Conservation (phyloP, 2,113 vertebrate genomes). For the Daboia siamensis region DNA sequence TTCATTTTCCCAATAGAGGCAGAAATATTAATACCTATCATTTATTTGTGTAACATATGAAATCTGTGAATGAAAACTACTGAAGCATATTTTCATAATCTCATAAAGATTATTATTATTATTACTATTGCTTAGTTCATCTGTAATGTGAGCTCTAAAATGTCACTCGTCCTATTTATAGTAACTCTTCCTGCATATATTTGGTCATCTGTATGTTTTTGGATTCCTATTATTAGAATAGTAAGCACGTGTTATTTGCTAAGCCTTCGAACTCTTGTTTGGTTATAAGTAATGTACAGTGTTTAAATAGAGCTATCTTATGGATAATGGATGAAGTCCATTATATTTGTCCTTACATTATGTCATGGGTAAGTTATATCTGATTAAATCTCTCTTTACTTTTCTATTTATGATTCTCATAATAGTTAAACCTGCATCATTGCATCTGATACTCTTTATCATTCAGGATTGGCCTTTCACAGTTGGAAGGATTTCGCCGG, state of each 20-base stretch:
- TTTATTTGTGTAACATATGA: neutral
- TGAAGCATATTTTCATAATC: rapidly evolving
- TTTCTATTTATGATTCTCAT: neutral
- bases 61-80: neutral
- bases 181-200: neutral
- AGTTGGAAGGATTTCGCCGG: slow-evolving; percentile 94
- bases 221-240: neutral
- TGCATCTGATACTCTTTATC: neutral
- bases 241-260: rapidly evolving
- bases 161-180: neutral
- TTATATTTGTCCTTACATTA: neutral
- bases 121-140: neutral
- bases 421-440: neutral
- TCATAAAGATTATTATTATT: no score
- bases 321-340: neutral
- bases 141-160: neutral
- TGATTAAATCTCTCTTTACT: neutral
- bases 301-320: neutral
- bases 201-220: neutral
- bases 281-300: neutral
- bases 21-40: neutral
- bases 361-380: neutral
- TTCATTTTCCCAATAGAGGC: neutral
- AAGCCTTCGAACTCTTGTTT: neutral
- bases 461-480: slow-evolving; percentile 89